Conservation (phyloP, 2,888 invertebrate genomes). For the Phasia obesa region DNA sequence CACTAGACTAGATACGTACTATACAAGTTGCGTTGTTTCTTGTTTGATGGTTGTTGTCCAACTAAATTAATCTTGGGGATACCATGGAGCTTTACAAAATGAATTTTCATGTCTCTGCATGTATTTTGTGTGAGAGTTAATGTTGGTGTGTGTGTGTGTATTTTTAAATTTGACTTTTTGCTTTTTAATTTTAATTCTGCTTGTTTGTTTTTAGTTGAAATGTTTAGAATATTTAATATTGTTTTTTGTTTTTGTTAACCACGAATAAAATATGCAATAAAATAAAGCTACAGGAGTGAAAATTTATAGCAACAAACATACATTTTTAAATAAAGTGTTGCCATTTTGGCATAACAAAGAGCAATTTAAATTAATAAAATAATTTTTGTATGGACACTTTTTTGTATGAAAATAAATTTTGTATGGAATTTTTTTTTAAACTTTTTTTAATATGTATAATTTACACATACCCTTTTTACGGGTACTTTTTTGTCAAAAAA, state of each 20-base stretch:
- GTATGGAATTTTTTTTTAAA: too few species aligned
- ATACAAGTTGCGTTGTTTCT: constrained; percentile 45
- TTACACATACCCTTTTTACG: too few species aligned
- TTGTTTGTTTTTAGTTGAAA: not conserved
- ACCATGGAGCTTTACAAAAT: constrained; percentile 67
- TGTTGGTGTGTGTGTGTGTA: constrained; percentile 15
- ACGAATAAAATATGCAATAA: constrained; percentile 25
- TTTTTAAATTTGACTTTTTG: constrained; percentile 38
- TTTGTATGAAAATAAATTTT: too few species aligned
- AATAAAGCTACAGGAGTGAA: not conserved
- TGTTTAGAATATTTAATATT: constrained; percentile 20
- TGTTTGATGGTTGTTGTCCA: constrained; percentile 66
- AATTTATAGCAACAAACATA: not conserved
- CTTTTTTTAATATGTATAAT: too few species aligned
- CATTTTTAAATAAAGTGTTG: not conserved
- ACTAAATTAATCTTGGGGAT: constrained; percentile 64
- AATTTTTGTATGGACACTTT: too few species aligned
- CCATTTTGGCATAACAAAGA: constrained; percentile 6
- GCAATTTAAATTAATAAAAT: too few species aligned
- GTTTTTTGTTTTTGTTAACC: constrained; percentile 23
- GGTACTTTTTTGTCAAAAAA: too few species aligned
- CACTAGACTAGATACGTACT: constrained; percentile 57
- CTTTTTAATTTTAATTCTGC: not conserved
- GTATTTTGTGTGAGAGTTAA: constrained; percentile 4
- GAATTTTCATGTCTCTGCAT: constrained; percentile 36